A percentile compares a stretch with the other conserved stretches of the same genome.
Evolutionary conservation across 64 coral and sea anemone species (phyloP).

Genomic region (Porites lutea): DNA sequence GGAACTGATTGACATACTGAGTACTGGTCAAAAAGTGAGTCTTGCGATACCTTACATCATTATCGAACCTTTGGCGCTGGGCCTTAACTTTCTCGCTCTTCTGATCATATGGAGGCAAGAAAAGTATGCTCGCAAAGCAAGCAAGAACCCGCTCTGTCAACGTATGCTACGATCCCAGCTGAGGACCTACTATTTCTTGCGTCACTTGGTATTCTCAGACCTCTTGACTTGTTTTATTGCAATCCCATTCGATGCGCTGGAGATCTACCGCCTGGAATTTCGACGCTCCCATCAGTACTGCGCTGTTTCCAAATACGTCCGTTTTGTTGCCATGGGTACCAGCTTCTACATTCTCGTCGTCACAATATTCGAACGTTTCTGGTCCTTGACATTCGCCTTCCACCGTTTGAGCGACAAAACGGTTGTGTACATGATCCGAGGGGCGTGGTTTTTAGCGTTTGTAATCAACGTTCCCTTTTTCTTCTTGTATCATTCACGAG

Average conservation of each 20-base stretch:
- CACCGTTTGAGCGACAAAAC: not conserved
- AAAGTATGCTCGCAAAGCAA: not conserved
- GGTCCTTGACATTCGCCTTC: not conserved
- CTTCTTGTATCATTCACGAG: not conserved
- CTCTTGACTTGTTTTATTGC: slow-evolving; percentile 10
- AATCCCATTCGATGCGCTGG: not conserved
- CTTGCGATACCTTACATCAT: slow-evolving; percentile 1
- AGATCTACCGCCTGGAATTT: slow-evolving; percentile 31
- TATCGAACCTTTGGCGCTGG: slow-evolving; percentile 1
- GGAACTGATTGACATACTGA: slow-evolving; percentile 9
- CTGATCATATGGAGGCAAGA: not conserved
- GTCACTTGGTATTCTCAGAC: slow-evolving; percentile 17
- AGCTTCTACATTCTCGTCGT: slow-evolving; percentile 19
- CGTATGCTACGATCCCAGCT: not conserved
- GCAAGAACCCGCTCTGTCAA: too few species aligned
- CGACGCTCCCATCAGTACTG: not conserved
- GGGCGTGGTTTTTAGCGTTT: not conserved
- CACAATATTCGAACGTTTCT: slow-evolving; percentile 23
- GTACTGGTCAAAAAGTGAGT: not conserved
- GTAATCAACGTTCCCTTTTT: not conserved
- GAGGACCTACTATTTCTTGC: not conserved
- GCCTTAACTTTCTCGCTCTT: not conserved
- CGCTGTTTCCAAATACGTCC: not conserved
- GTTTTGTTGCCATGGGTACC: not conserved
- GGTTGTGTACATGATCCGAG: not conserved